Evolutionary conservation across 1,140 invertebrate species (phyloP), one percentile per base, ranked within the genome.

Genomic region (Cardiocondyla obscurior): DNA sequence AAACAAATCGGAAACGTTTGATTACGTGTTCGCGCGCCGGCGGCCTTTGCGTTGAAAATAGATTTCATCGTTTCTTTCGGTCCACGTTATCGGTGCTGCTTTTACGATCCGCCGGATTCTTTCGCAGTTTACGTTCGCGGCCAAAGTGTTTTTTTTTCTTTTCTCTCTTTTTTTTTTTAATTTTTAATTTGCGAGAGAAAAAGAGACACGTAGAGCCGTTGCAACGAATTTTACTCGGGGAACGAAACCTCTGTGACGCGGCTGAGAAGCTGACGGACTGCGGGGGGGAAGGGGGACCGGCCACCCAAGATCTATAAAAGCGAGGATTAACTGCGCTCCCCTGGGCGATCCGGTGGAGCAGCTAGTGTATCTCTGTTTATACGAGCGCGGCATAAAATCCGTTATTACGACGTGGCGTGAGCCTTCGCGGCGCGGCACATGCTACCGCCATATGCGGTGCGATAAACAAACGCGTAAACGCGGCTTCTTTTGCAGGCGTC

Each of bases 401-500:
- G 83, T 73, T 85, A 88, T 84, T 76, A 88, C 81, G 49, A 81
- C 77, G 72, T 65, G 82, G 81, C 76, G 83, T 82, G 81, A 72
- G 33, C 89, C 89, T 90, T 86, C 76, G 89, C 86, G 84, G 85
- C 89, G 85, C 77, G 88, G 81, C 92, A 92, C 92, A 93, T 93
- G 93, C 91, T 93, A 92, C 89, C 88, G 92, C 92, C 93, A 94
- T 94, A 93, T 94, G 93, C 87, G 91, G 91, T 73, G 90, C 83
- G 88, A 93, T 94, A 94, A 93, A 94, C 92, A 93, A 91, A 90
- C 85, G 81, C 85, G 46, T 87, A 89, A 90, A 85, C 86, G 92
- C 92, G 93, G 92, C 91, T 85, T 90, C 92, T 92, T 93, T 92
- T 90, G 88, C 88, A 87, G 65, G 57, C 85, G 46, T 72, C 69